Percentiles rank a stretch among this genome's conserved stretches.
phyloP scores from a whole-genome alignment of 2,888 invertebrate species.

The Meteorus cinctellus region DNA sequence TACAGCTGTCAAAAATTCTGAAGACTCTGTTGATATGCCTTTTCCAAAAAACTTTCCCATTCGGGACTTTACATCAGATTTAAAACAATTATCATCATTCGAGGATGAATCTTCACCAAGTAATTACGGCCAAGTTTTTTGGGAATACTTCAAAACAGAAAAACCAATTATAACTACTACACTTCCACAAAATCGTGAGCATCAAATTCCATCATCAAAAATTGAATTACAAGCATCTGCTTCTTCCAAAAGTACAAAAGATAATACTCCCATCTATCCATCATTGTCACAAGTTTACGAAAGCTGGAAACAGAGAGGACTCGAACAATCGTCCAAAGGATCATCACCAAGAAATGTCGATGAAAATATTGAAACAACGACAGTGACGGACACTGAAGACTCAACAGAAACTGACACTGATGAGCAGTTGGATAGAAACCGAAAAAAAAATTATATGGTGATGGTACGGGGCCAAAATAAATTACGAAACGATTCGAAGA shows the following conservation, averaged over 20 bases:
- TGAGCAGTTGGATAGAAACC: constrained; percentile 15
- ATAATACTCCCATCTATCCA: constrained; percentile 12
- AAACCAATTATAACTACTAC: constrained; percentile 65
- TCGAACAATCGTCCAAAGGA: constrained; percentile 12
- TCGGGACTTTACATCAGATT: not conserved
- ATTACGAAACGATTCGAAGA: not conserved
- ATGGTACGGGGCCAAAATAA: constrained; percentile 41
- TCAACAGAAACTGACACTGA: constrained; percentile 18
- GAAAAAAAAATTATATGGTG: constrained; percentile 46
- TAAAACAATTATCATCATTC: not conserved
- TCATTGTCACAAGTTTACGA: constrained; percentile 45
- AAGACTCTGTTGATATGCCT: not conserved
- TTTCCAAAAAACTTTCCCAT: not conserved
- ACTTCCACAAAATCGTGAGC: not conserved
- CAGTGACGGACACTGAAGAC: constrained; percentile 5
- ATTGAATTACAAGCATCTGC: constrained; percentile 26
- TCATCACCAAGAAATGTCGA: constrained; percentile 1
- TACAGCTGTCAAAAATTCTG: not conserved
- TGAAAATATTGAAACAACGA: constrained; percentile 7
- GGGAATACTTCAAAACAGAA: constrained; percentile 59
- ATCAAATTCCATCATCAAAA: constrained; percentile 33
- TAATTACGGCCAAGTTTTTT: constrained; percentile 59
- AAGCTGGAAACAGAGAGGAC: constrained; percentile 47
- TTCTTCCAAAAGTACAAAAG: not conserved
- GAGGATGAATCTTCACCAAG: constrained; percentile 43